Conservation (phyloP, 2,797 vertebrate species). For the Enteromius unitaeniatus region DNA sequence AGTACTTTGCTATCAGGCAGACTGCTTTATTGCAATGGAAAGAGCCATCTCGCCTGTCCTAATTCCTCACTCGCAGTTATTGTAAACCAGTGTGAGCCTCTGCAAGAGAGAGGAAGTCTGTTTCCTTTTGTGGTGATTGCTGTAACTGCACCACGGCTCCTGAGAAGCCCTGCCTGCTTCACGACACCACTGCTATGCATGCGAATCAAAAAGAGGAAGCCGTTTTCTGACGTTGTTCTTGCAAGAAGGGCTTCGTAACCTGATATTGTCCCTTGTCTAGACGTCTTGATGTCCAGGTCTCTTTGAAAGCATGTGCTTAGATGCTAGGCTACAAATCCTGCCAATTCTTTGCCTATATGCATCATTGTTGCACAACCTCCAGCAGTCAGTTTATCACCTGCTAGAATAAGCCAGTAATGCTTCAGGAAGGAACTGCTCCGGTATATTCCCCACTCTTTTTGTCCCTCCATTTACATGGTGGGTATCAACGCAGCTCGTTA, state of each 20-base stretch:
- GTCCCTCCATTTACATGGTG: conserved; percentile 53
- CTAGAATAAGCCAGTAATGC: conserved; percentile 43
- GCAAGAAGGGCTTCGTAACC: conserved; percentile 12
- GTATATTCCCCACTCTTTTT: conserved; percentile 52
- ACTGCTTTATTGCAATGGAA: conserved; percentile 56
- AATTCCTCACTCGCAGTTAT: conserved; percentile 59
- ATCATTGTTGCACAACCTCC: conserved; percentile 53
- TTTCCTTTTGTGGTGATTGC: conserved; percentile 64
- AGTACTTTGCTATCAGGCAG: conserved; percentile 41
- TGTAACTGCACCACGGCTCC: conserved; percentile 53
- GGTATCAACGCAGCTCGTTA: conserved; percentile 50
- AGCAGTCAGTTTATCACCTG: conserved; percentile 55
- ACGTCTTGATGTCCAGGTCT: conserved; percentile 25
- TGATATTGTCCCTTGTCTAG: conserved; percentile 25
- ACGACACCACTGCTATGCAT: conserved; percentile 33
- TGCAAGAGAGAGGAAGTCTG: conserved; percentile 59
- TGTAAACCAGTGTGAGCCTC: conserved; percentile 62
- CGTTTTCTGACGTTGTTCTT: conserved; percentile 19
- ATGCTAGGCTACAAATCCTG: conserved; percentile 15
- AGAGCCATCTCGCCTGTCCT: conserved; percentile 53
- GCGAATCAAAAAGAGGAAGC: conserved; percentile 42
- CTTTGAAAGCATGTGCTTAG: conserved; percentile 10
- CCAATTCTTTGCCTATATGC: not conserved
- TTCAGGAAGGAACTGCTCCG: conserved; percentile 49
- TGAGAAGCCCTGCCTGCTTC: conserved; percentile 47